Base-by-base conservation (phyloP, 2,113 vertebrate genomes). In the Pterocles orientalis region DNA sequence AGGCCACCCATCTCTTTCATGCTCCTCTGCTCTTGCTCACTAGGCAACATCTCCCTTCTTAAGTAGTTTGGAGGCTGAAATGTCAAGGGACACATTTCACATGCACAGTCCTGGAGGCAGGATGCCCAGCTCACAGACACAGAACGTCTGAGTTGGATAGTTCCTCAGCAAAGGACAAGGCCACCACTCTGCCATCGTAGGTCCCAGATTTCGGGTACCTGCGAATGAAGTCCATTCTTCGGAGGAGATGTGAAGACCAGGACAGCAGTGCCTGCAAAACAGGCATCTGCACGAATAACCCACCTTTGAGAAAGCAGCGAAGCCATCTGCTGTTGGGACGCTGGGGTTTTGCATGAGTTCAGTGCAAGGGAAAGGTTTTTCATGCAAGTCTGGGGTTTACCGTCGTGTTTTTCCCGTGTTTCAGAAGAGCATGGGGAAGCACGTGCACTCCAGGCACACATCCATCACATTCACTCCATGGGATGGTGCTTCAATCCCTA, bases 131-230 rank as follows among this genome's bases (percentile, higher is more conserved):
- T 86, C 45, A 24, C 3, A 16, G 60, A 28, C 45, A 24, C 33
- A 53, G 10, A 78, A 36, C 1, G 0, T 9, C 18, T 16, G 34
- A 25, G 17, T 14, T 10, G 47, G 25, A 24, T 5, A 6, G 18
- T 2, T 56, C 57, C 57, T 75, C 57, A 36, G 25, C 24, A 54
- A 65, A 70, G 47, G 18, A 31, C 33, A 48, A 82, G 23, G 47
- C 24, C 65, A 76, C 75, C 9, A 6, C 57, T 78, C n/a, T 82
- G 23, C 14, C 50, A 34, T 7, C 4, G 1, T 4, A 60, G 20
- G 23, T 56, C n/a, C 24, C 31, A 76, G 39, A 61, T 41, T 34
- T 75, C 14, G 13, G 28, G 7, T 43, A 75, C 8, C 50, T 70
- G 34, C 33, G 50, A 47, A 19, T 3, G 3, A 78, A 51, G 14